phyloP scores from a whole-genome alignment of 2,797 vertebrate genomes.

The Neosilurus hyrtlii region DNA sequence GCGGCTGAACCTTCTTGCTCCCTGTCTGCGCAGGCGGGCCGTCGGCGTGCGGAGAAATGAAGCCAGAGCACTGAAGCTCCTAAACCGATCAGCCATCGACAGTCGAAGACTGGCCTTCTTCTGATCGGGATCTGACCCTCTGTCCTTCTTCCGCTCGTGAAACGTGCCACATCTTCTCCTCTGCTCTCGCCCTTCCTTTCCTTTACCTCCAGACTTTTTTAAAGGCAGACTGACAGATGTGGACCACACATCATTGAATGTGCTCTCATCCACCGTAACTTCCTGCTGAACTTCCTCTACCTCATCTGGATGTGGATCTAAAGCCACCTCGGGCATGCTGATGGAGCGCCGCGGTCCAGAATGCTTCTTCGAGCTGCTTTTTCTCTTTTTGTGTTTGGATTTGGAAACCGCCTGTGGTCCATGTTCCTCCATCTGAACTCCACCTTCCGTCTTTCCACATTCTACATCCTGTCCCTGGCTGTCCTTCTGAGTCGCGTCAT shows the following conservation, averaged over 20 bases:
- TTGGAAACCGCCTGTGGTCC: neutral
- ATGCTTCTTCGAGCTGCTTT: constrained; percentile 33
- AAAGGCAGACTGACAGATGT: constrained; percentile 32
- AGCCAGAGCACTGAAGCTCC: constrained; percentile 51
- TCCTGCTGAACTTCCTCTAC: constrained; percentile 10
- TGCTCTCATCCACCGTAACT: neutral
- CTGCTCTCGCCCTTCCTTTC: constrained; percentile 18
- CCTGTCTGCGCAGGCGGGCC: constrained; percentile 54
- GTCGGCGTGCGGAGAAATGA: constrained; percentile 43
- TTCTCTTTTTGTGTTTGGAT: neutral
- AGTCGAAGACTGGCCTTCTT: constrained; percentile 39
- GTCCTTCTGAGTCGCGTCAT: constrained; percentile 1
- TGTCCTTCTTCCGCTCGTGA: constrained; percentile 41
- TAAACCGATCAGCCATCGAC: constrained; percentile 41
- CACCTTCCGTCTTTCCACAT: neutral
- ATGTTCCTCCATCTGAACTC: neutral
- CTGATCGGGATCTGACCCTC: constrained; percentile 30
- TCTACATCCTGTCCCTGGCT: neutral
- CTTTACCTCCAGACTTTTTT: neutral
- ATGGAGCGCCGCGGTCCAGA: constrained; percentile 60
- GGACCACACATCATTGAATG: constrained; percentile 32
- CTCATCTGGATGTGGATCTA: constrained; percentile 33
- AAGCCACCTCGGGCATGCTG: constrained; percentile 63
- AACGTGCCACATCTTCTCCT: constrained; percentile 24
- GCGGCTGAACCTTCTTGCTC: constrained; percentile 62